Conservation (phyloP, 2,888 invertebrate genomes). For the Zhuqinia jingwanae region DNA sequence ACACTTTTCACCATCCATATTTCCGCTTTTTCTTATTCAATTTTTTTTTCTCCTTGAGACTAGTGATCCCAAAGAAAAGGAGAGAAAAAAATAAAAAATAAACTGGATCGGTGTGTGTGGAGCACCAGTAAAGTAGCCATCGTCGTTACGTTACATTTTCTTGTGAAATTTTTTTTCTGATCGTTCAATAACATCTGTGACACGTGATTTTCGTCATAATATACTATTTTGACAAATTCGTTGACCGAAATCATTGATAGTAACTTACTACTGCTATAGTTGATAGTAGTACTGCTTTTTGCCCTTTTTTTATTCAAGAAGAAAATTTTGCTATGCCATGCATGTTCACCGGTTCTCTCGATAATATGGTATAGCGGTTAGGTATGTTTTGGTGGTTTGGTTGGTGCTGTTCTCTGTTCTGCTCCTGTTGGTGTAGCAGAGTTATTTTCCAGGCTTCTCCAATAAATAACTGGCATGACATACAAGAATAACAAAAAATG, state of each 20-base stretch:
- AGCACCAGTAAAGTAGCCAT: slow-evolving; percentile 2
- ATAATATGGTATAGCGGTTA: too few species aligned
- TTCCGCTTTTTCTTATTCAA: slow-evolving; percentile 61
- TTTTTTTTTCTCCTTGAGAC: slow-evolving; percentile 46
- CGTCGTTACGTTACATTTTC: slow-evolving; percentile 1
- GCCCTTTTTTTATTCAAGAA: not conserved
- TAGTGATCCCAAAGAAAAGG: not conserved
- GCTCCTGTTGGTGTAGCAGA: not conserved
- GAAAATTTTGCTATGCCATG: not conserved
- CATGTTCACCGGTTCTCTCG: not conserved
- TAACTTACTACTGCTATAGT: slow-evolving; percentile 18
- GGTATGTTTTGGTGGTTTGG: too few species aligned
- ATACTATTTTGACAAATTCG: slow-evolving; percentile 66
- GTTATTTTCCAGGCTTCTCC: slow-evolving; percentile 8
- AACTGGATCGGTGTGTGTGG: not conserved
- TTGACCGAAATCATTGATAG: slow-evolving; percentile 62
- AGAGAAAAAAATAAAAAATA: not conserved
- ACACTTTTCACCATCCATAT: slow-evolving; percentile 45
- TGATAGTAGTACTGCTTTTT: too few species aligned
- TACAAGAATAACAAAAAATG: slow-evolving; percentile 18
- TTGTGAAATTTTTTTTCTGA: slow-evolving; percentile 4
- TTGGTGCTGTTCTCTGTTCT: too few species aligned
- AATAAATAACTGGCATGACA: slow-evolving; percentile 20
- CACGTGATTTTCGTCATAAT: slow-evolving; percentile 59
- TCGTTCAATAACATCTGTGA: slow-evolving; percentile 61